Evolutionary conservation across 1,140 invertebrate species (phyloP), one percentile per base, ranked within the genome.

Genomic region (Aphaenogaster rudis): DNA sequence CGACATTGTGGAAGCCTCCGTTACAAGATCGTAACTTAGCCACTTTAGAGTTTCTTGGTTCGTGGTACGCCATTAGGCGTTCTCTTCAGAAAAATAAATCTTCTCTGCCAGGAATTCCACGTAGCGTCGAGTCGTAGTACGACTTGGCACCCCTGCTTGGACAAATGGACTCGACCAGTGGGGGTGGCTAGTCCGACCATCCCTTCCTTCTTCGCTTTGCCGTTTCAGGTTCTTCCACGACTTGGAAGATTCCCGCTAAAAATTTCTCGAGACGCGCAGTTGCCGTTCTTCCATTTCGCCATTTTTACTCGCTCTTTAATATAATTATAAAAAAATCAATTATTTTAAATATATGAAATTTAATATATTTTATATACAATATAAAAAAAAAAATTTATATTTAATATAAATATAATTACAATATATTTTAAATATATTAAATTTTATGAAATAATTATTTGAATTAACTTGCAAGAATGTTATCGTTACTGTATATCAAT

Each of bases 21-120:
- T 93, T 92, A 92, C 92, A 92, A 93, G 91, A 86, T 93, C 93
- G 91, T 94, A 94, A 94, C 92, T 94, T 92, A 93, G 86, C 82
- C 92, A 91, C 91, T 92, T 92, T 92, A 88, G 89, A 93, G 91
- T 91, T 92, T 90, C 90, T 91, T 87, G 87, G 89, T 90, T 88
- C 91, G 67, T 89, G 92, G 89, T 86, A 86, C 91, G 89, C 93
- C 91, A 93, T 94, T 93, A 93, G 92, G 89, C 86, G 90, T 93
- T 64, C 92, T 93, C 92, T 94, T 93, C 92, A 93, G 88, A 93
- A 95, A 94, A 95, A 95, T 94, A 95, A 94, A 95, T 95, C 93
- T 94, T 93, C 87, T 54, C 89, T 93, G 92, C 93, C 86, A 79
- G 84, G 93, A 94, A 95, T 93, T 93, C 79, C 81, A 88, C 82